Conservation (phyloP, 2,888 invertebrate genomes). For the Perdita meconis region DNA sequence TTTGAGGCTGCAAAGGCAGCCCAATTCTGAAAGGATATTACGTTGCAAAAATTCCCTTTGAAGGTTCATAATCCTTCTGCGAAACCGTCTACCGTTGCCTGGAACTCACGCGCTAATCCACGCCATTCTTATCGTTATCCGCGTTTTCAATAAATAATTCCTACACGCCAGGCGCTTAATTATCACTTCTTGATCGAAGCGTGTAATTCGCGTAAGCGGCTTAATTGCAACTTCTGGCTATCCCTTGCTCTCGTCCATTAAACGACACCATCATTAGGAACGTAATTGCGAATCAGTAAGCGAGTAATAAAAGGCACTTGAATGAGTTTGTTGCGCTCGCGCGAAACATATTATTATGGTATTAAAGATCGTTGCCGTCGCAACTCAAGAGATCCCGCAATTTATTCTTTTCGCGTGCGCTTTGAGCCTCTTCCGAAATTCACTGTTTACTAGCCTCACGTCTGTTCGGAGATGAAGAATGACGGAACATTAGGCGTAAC, state of each 20-base stretch:
- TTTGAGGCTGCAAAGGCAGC: slow-evolving; percentile 75
- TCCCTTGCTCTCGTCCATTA: not conserved
- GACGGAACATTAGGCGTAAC: slow-evolving; percentile 65
- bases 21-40: slow-evolving; percentile 80
- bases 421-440: not conserved
- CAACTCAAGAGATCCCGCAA: slow-evolving; percentile 6
- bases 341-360: not conserved
- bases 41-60: slow-evolving; percentile 78
- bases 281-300: too few species aligned
- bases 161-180: not conserved
- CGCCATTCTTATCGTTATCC: slow-evolving; percentile 34
- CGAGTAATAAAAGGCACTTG: too few species aligned
- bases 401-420: slow-evolving; percentile 25
- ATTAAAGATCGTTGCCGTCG: not conserved
- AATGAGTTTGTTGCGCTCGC: too few species aligned
- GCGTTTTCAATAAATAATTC: slow-evolving; percentile 24
- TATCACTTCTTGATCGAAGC: not conserved
- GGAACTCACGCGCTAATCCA: slow-evolving; percentile 2
- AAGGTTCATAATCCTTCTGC: slow-evolving; percentile 66
- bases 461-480: slow-evolving; percentile 61
- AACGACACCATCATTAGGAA: not conserved
- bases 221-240: not conserved
- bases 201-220: slow-evolving; percentile 10
- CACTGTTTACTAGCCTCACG: slow-evolving; percentile 22
- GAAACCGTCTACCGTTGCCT: slow-evolving; percentile 45